phyloP scores from a whole-genome alignment of 2,888 invertebrate species.

The Drosophila recens region DNA sequence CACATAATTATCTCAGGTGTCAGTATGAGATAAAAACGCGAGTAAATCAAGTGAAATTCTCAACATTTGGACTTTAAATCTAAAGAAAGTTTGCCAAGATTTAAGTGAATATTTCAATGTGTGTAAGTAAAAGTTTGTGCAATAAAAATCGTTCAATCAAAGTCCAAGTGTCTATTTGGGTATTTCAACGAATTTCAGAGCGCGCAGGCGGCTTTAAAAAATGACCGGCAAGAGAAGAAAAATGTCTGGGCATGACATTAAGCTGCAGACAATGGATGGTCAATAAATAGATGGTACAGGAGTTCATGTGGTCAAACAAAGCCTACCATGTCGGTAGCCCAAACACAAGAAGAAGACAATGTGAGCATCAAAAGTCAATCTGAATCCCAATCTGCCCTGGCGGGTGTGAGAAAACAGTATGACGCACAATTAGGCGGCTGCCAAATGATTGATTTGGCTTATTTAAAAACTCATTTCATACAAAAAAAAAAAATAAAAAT shows the following conservation, averaged over 20 bases:
- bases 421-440: slow-evolving; percentile 64
- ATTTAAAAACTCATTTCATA: slow-evolving; percentile 74
- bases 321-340: slow-evolving; percentile 61
- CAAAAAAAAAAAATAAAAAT: slow-evolving; percentile 34
- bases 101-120: not conserved
- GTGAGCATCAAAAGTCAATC: slow-evolving; percentile 39
- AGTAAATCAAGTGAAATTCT: slow-evolving; percentile 10
- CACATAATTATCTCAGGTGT: slow-evolving; percentile 38
- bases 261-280: slow-evolving; percentile 50
- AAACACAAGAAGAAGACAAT: slow-evolving; percentile 45
- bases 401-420: slow-evolving; percentile 58
- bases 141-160: slow-evolving; percentile 46
- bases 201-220: slow-evolving; percentile 33
- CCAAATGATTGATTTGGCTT: slow-evolving; percentile 77
- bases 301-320: slow-evolving; percentile 50
- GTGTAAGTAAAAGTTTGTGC: not conserved
- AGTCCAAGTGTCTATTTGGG: slow-evolving; percentile 22
- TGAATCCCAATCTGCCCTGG: slow-evolving; percentile 28
- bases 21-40: slow-evolving; percentile 20
- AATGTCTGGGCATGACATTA: slow-evolving; percentile 60
- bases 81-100: slow-evolving; percentile 3
- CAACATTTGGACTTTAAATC: not conserved
- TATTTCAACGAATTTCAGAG: slow-evolving; percentile 37
- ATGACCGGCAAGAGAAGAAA: slow-evolving; percentile 39
- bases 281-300: slow-evolving; percentile 42